Base-by-base conservation (phyloP, 2,113 vertebrate genomes). In the Nothocercus julius region DNA sequence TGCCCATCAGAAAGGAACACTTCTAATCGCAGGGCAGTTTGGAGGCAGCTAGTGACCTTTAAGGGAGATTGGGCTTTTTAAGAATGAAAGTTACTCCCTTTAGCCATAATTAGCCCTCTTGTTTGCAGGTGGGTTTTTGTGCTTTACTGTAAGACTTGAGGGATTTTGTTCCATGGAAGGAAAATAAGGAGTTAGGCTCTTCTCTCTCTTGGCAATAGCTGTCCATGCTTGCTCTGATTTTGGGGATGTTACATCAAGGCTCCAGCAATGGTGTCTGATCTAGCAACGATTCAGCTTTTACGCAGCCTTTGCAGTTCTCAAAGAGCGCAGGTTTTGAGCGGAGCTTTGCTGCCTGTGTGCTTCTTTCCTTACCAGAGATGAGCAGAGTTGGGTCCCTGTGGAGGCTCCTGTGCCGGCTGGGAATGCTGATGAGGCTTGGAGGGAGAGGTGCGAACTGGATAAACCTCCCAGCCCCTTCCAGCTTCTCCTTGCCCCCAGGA, bases 1-100 rank as follows among this genome's bases (percentile, higher is more conserved):
- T 5, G 6, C 62, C 7, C 61, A 67, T 73, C 67, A 54, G 85
- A 87, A 66, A 66, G 63, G n/a, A 86, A 44, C 34, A 3, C 22
- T 91, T 89, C 68, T 69, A 89, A 74, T 92, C 87, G 73, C 1
- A 6, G 17, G 76, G 74, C 49, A 24, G 32, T 90, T 94, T 88
- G 49, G 45, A 77, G 88, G 73, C 42, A 79, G 86, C 36, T 67
- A 85, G 30, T 67, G 69, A 67, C 53, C 34, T 62, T 85, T 76
- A 64, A 70, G 49, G 56, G 45, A 85, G 79, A 19, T 67, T 70
- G 76, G 90, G 93, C 93, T 56, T 84, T 90, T 79, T 82, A 87
- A 89, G 82, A 89, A 90, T 68, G 63, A 42, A 92, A 86, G 38
- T 75, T 90, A 53, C 64, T 78, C 24, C 2, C 4, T 44, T 44